These are phyloP conservation scores for Tetramorium simillimum DNA, from an alignment of 1,140 invertebrate genomes.

Conservation along the genomic window DNA sequence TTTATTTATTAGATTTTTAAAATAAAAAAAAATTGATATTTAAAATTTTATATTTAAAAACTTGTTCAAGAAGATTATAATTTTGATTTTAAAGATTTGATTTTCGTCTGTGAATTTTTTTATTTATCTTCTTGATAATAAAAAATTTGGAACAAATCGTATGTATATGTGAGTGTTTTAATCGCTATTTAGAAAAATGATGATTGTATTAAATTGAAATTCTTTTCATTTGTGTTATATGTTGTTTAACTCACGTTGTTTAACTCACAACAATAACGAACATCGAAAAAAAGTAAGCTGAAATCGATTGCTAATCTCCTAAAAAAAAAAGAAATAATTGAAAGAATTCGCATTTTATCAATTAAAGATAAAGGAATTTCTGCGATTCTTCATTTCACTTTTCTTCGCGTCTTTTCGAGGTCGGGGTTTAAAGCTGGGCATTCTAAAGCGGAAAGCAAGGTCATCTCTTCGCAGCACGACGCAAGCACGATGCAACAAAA, in stretches of 20 bases:
- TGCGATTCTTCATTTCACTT: slow-evolving; percentile 54
- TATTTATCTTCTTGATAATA: neutral
- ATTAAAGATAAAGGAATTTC: neutral
- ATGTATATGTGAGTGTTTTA: neutral
- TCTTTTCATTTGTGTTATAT: neutral
- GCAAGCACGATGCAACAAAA: slow-evolving; percentile 18
- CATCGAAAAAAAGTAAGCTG: neutral
- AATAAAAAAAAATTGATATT: neutral
- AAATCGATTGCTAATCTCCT: neutral
- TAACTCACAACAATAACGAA: neutral
- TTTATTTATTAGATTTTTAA: neutral
- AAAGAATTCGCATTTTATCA: neutral
- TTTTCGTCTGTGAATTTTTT: too few species aligned
- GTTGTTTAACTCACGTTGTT: neutral
- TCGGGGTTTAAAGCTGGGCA: slow-evolving; percentile 40
- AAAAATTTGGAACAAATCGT: neutral
- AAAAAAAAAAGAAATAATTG: neutral
- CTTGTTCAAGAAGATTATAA: neutral
- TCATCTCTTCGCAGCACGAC: neutral
- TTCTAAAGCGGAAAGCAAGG: slow-evolving; percentile 58
- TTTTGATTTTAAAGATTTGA: neutral
- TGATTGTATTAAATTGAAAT: neutral
- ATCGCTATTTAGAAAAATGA: neutral
- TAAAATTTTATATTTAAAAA: neutral
- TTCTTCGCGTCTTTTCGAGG: slow-evolving; percentile 34